A percentile compares a stretch with the other conserved stretches of the same genome.
Evolutionary conservation across 1,140 invertebrate species (phyloP).

Genomic region (Metopolophium dirhodum): DNA sequence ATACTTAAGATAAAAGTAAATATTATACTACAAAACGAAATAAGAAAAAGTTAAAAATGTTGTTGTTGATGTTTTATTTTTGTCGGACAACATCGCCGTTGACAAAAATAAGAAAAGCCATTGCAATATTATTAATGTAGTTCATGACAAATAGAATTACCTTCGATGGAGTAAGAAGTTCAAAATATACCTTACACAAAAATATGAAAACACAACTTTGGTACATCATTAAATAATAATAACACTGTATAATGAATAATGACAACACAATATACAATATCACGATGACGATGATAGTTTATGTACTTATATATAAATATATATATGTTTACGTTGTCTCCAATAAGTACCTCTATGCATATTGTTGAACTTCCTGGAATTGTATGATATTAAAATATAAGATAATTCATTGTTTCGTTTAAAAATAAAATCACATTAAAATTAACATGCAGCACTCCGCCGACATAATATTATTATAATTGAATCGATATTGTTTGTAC

Average conservation of each 20-base stretch:
- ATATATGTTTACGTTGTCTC: background rate
- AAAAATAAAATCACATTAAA: background rate
- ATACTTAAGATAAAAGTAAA: background rate
- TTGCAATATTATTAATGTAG: background rate
- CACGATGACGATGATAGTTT: background rate
- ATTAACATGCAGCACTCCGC: background rate
- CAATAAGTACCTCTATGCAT: background rate
- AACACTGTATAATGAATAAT: background rate
- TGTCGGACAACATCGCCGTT: background rate
- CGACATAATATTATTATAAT: background rate
- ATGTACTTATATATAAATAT: background rate
- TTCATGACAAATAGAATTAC: background rate
- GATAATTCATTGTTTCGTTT: background rate
- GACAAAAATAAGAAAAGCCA: background rate
- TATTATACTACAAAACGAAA: background rate
- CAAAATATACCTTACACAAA: background rate
- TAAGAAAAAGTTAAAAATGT: background rate
- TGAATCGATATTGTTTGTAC: background rate
- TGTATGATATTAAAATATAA: no score
- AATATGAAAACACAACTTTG: background rate
- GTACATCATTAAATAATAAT: background rate
- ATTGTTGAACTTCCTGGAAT: background rate
- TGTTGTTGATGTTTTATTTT: background rate
- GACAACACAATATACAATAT: background rate
- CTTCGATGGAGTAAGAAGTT: no score